phyloP scores from a whole-genome alignment of 2,888 invertebrate species.

The Xestoiulus laeticollis region DNA sequence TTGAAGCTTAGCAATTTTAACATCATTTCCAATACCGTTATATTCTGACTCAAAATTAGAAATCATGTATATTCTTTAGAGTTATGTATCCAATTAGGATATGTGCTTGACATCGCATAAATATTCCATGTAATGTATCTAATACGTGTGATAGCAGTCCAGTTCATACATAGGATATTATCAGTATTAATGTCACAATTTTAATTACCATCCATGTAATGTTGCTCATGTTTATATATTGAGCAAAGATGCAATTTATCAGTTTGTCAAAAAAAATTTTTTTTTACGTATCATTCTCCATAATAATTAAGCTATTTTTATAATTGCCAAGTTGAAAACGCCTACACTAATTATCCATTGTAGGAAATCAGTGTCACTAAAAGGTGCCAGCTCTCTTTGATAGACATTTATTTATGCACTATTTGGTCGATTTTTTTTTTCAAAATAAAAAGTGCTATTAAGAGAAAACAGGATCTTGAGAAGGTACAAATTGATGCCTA shows the following conservation, averaged over 20 bases:
- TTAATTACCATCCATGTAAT: neutral
- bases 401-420: neutral
- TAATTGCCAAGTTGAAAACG: neutral
- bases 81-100: neutral
- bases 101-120: neutral
- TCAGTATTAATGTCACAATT: neutral
- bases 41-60: no score
- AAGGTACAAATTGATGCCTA: conserved; percentile 14
- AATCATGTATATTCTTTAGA: no score
- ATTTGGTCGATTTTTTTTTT: neutral
- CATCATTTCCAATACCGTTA: no score
- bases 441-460: neutral
- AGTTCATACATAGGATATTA: neutral
- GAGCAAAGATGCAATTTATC: neutral
- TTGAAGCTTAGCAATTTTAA: no score
- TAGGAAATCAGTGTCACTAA: neutral
- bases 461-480: neutral
- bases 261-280: neutral
- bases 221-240: neutral
- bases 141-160: neutral
- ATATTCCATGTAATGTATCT: no score
- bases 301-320: conserved; percentile 2
- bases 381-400: neutral
- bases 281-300: neutral
- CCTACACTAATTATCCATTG: neutral